A percentile compares a stretch with the other conserved stretches of the same genome.
These are phyloP conservation scores for Sisyra nigra DNA, from an alignment of 2,888 invertebrate genomes.

Conservation along the genomic window DNA sequence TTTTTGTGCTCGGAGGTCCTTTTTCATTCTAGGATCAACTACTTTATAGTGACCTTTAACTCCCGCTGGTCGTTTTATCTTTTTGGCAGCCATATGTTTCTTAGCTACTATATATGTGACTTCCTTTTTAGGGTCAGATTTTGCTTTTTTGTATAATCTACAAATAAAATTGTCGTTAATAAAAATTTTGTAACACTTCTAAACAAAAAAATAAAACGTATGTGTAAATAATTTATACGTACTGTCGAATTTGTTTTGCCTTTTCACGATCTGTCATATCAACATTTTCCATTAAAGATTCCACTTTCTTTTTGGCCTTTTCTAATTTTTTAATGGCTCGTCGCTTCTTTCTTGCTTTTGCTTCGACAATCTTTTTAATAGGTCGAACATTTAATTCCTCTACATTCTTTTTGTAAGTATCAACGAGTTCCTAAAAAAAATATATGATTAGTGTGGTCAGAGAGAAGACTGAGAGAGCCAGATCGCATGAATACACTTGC, in stretches of 20 bases:
- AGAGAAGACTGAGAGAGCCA: too few relatives aligned
- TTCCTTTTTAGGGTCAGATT: constrained; percentile 71
- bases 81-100: constrained; percentile 63
- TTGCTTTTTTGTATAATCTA: constrained; percentile 83
- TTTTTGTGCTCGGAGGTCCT: constrained; percentile 63
- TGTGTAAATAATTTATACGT: constrained; percentile 22
- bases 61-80: constrained; percentile 64
- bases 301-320: constrained; percentile 90
- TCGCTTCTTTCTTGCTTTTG: constrained; percentile 93
- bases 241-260: constrained; percentile 78
- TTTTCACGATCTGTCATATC: constrained; percentile 91
- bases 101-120: constrained; percentile 88
- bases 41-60: constrained; percentile 85
- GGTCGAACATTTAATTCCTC: constrained; percentile 85
- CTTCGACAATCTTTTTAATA: constrained; percentile 95
- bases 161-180: constrained; percentile 19
- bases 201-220: too few relatives aligned
- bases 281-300: constrained; percentile 76
- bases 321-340: constrained; percentile 73
- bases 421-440: constrained; percentile 46
- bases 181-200: constrained; percentile 5
- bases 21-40: constrained; percentile 95
- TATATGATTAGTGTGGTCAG: too few relatives aligned
- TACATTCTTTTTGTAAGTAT: constrained; percentile 68
- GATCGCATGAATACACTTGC: too few relatives aligned